Evolutionary conservation across 2,797 vertebrate genomes (phyloP), one percentile per base, ranked within the genome.

Genomic region (Sorex maritimensis): DNA sequence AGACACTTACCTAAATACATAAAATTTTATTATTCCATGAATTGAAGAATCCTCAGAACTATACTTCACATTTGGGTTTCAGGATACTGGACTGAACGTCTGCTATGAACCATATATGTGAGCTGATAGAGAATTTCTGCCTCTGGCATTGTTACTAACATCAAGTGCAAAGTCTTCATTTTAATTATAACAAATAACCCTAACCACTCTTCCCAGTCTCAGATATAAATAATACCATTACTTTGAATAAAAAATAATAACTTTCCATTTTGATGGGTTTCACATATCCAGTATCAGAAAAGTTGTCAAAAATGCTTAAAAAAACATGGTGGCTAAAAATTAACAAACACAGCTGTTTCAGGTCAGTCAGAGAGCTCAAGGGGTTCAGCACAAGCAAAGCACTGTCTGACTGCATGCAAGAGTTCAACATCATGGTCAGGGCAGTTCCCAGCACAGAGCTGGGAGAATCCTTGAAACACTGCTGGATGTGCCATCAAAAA

Each of bases 221-320:
- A 72, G 79, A 79, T 58, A 63, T 52, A 23, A 93, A 5, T 49
- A 49, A 58, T 2, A 11, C 49, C 0, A 88, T 61, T 87, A 94
- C 41, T 94, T 61, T 77, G 26, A 93, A 91, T 69, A 82, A 79
- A 24, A 7, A 81, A 78, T 75, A 81, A 4, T 55, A 38, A 24
- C 84, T 84, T 87, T 78, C 26, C 41, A 52, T 14, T 52, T 52
- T 9, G 65, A 26, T 52, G 17, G 19, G 44, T 71, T 86, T 41
- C 81, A 41, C 67, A 55, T 8, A 67, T 26, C 44, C 1, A 10
- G 41, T 2, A 78, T 34, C 52, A 87, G 58, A 82, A 23, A 87
- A 81, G 15, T 28, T 44, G 14, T 34, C n/a, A 61, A 63, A 63
- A 46, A 83, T 3, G 30, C 13, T 23, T 34, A 34, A 94, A 78